Evolutionary conservation across 2,797 vertebrate genomes (phyloP), one percentile per base, ranked within the genome.

Genomic region (Danio aesculapii): DNA sequence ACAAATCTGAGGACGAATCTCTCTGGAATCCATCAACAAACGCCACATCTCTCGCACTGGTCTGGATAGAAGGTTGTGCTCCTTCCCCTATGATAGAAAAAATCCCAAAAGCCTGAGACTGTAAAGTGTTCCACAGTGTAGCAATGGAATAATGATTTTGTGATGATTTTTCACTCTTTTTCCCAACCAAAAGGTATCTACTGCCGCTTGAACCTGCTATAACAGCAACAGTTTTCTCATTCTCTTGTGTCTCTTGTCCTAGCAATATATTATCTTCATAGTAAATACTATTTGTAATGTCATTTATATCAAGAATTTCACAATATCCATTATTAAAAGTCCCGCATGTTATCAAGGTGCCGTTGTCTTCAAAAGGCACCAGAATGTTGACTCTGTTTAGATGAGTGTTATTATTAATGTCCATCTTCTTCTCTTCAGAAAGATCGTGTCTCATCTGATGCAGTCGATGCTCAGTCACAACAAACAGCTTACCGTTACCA

Each of bases 401-500:
- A 0, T 89, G 78, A 0, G 83, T 87, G 1, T 12, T 89, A 58
- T 30, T 90, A 61, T 30, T 9, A 0, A 11, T 39, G 14, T 4
- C 5, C 5, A n/a, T 81, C 53, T 7, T 66, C 12, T 12, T 81
- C 77, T 75, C 89, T n/a, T 64, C 57, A 2, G 5, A 58, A 84
- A 97, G 90, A 86, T 90, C 87, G 86, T 90, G 93, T 86, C 72
- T 80, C 89, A 97, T 90, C 81, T 96, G 95, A 91, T 95, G 94
- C n/a, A 98, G 90, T 79, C 80, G 93, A 84, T 93, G 87, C 67
- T 93, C 92, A 30, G 95, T 95, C 16, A 94, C 93, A 66, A 97
- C 89, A 86, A 93, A 95, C 63, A 97, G 87, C 69, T 75, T 81
- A 81, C 83, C 21, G 16, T 19, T 76, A 86, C 91, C 91, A 83